A percentile compares a stretch with the other conserved stretches of the same genome.
These are phyloP conservation scores for Sphenopsis melanotis DNA, from an alignment of 2,797 vertebrate genomes.

Conservation along the genomic window DNA sequence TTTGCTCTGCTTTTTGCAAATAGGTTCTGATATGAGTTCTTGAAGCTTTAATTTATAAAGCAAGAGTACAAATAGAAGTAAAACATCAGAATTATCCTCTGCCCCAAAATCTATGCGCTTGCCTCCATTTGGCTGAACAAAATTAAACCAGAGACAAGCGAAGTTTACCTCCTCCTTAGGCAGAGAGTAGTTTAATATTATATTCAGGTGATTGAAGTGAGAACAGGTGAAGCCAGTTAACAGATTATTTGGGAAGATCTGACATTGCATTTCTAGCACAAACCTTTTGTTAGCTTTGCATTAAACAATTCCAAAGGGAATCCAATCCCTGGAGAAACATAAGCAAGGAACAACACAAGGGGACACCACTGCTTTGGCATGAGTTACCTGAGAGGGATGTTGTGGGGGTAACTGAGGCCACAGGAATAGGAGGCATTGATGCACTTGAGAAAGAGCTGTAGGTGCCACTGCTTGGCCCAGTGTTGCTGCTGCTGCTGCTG, in stretches of 20 bases:
- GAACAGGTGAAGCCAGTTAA: neutral
- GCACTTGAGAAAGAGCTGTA: slow-evolving; percentile 95
- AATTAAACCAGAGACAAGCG: neutral
- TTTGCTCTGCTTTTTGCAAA: neutral
- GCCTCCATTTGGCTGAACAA: neutral
- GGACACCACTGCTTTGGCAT: neutral
- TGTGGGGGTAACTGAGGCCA: slow-evolving; percentile 96
- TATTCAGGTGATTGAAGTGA: neutral
- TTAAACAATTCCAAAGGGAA: neutral
- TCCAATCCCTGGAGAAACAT: neutral
- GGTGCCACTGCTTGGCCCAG: slow-evolving; percentile 77
- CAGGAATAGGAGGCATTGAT: slow-evolving; percentile 93
- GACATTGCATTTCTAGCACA: neutral
- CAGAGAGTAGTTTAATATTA: neutral
- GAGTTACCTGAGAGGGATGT: slow-evolving; percentile 89
- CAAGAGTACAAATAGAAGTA: neutral
- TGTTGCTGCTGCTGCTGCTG: slow-evolving; percentile 52
- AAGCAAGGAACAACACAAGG: neutral
- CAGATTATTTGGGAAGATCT: neutral
- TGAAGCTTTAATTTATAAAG: neutral
- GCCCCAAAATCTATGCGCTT: neutral
- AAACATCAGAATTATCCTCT: neutral
- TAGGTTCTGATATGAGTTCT: neutral
- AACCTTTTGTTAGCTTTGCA: neutral
- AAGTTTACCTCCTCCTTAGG: neutral